Percentiles rank a stretch among this genome's conserved stretches.
Evolutionary conservation across 1,140 invertebrate genomes (phyloP).

Genomic region (Temnothorax longispinosus): DNA sequence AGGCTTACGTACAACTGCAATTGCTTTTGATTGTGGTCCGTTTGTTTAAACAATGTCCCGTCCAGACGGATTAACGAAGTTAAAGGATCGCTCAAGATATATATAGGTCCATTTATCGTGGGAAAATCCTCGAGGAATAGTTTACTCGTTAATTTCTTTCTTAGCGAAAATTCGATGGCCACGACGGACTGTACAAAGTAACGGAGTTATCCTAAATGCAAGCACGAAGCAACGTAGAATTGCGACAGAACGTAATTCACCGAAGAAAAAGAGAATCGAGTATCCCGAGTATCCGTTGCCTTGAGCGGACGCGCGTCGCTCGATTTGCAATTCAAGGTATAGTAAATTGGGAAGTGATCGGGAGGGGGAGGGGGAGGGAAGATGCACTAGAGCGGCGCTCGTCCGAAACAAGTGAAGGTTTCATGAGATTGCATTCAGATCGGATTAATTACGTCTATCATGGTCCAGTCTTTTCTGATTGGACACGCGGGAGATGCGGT

Average conservation of each 20-base stretch:
- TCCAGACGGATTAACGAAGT: conserved; percentile 5
- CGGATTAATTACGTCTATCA: conserved; percentile 41
- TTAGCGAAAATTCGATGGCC: not conserved
- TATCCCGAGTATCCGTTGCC: not conserved
- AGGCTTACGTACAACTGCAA: conserved; percentile 8
- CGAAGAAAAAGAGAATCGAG: not conserved
- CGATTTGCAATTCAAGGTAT: conserved; percentile 50
- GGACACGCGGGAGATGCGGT: not conserved
- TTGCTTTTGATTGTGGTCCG: conserved; percentile 13
- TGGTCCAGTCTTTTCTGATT: conserved; percentile 10
- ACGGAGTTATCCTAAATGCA: conserved; percentile 1
- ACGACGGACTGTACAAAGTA: not conserved
- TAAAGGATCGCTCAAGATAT: not conserved
- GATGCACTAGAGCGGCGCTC: not conserved
- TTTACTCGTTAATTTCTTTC: conserved; percentile 31
- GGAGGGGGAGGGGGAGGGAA: not conserved
- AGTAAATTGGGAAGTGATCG: conserved; percentile 42
- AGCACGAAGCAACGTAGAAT: not conserved
- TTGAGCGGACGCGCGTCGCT: not conserved
- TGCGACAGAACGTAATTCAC: conserved; percentile 23
- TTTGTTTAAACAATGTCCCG: conserved; percentile 26
- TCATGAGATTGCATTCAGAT: conserved; percentile 28
- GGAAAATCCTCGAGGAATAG: conserved; percentile 18
- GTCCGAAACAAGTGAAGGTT: not conserved
- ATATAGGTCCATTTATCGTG: not conserved